Conservation (phyloP, 1,140 invertebrate genomes). For the Protaetia brevitarsis region DNA sequence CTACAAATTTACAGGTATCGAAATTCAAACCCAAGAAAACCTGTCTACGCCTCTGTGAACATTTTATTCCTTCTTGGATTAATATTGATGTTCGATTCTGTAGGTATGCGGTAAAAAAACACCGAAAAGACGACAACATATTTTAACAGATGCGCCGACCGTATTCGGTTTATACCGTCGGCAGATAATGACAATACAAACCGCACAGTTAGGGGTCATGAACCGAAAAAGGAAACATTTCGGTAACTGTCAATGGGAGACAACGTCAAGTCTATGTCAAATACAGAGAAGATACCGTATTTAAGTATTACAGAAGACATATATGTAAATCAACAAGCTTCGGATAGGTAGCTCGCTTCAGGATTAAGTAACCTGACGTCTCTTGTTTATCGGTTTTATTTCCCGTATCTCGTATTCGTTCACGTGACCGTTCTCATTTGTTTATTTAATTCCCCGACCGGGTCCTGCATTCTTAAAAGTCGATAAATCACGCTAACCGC, state of each 20-base stretch:
- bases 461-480: slow-evolving; percentile 16
- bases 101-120: no score
- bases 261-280: background rate
- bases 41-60: no score
- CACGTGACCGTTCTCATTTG: background rate
- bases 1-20: no score
- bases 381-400: slow-evolving; percentile 15
- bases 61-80: no score
- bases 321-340: slow-evolving; percentile 13
- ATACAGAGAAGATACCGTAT: background rate
- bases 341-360: background rate
- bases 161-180: background rate
- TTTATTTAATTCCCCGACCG: slow-evolving; percentile 14
- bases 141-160: slow-evolving; percentile 4
- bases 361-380: background rate
- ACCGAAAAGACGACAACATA: background rate
- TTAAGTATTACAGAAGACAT: background rate
- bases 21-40: no score
- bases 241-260: background rate
- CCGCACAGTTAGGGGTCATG: background rate
- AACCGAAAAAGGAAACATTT: background rate
- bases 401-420: background rate
- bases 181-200: background rate
- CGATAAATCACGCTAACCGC: slow-evolving; percentile 21
- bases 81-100: no score